phyloP scores from a whole-genome alignment of 1,140 invertebrate genomes.

The Trichonephila clavata region DNA sequence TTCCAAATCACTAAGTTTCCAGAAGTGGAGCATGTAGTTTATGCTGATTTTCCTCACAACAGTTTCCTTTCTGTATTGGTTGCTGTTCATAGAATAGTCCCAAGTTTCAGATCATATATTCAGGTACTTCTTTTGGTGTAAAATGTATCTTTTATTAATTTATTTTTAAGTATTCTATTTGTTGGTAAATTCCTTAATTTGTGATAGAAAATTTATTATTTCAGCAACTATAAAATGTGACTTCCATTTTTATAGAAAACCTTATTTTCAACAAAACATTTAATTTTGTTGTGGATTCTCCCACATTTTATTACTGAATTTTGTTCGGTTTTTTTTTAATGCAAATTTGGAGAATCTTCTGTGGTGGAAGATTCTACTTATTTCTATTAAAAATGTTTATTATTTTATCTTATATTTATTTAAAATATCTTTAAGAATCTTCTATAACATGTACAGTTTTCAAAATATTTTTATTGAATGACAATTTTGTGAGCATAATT shows the following conservation, averaged over 20 bases:
- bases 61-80: conserved; percentile 82
- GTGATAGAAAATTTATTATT: no score
- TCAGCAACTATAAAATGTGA: no score
- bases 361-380: neutral
- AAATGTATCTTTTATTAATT: neutral
- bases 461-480: no score
- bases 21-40: conserved; percentile 81
- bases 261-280: no score
- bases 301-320: no score
- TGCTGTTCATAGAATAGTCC: conserved; percentile 82
- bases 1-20: conserved; percentile 81
- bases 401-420: neutral
- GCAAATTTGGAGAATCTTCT: neutral
- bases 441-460: no score
- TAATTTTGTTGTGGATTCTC: no score
- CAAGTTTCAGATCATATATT: conserved; percentile 80
- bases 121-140: conserved; percentile 78
- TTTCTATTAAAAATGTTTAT: neutral
- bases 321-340: no score
- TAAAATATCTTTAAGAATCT: no score
- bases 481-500: no score
- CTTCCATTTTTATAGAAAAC: no score
- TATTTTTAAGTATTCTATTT: neutral
- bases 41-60: conserved; percentile 81
- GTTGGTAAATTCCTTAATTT: no score